Conservation (phyloP, 1,140 invertebrate species). For the Fopius arisanus region DNA sequence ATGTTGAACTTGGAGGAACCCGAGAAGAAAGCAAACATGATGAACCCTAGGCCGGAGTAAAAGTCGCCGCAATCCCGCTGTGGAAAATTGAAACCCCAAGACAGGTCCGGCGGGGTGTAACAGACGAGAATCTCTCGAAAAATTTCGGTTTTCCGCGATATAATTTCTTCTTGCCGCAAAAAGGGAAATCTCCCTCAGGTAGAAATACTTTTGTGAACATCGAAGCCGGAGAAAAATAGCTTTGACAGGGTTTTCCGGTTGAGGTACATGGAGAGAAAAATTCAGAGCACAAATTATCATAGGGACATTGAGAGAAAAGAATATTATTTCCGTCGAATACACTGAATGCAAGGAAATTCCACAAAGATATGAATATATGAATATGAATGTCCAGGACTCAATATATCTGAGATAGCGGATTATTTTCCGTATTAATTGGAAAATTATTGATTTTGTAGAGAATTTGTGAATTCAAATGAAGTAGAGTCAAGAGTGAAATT, state of each 20-base stretch:
- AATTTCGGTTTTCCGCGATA: conserved; percentile 15
- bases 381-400: no score
- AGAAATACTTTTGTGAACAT: neutral
- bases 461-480: no score
- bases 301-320: neutral
- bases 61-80: conserved; percentile 21
- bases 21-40: no score
- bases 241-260: conserved; percentile 17
- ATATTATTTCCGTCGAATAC: no score
- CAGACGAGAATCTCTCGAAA: neutral
- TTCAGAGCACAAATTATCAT: neutral
- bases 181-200: conserved; percentile 24
- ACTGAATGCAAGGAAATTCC: no score
- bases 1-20: no score
- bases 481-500: no score
- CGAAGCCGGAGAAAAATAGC: neutral
- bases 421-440: no score
- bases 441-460: no score
- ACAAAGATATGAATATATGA: no score
- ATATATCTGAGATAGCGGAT: no score
- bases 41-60: neutral
- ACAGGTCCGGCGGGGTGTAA: neutral
- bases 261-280: neutral
- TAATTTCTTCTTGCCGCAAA: conserved; percentile 29
- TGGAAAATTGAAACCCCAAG: neutral